Evolutionary conservation across 2,113 vertebrate species (phyloP), one percentile per base, ranked within the genome.

Genomic region (Leptobrachium leishanense): DNA sequence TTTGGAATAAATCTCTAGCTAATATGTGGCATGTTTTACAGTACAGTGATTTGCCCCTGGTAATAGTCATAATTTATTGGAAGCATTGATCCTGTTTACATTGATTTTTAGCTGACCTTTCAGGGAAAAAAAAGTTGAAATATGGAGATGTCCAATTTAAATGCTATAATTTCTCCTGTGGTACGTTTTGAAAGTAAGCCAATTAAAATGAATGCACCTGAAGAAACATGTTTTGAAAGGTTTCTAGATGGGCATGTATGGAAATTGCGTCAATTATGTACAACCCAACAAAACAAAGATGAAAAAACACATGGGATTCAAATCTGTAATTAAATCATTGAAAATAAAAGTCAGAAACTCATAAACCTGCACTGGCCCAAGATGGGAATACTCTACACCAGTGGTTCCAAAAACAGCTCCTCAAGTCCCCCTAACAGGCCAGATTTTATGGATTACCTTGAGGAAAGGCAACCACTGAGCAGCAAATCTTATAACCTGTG

Each of bases 31-130:
- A 44, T 72, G 54, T 82, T 79, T 68, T 75, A 54, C 54, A 82
- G 12, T 1, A 77, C 68, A 0, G 0, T 81, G 83, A 81, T 82
- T 5, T 1, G 71, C 79, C 73, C 0, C 0, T 8, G 63, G 62
- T 83, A 76, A 81, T 77, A 77, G 83, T 85, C 83, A 76, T 82
- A 78, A 44, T 53, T 13, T 67, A 87, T 84, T 82, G 2, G 59
- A 63, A 73, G 79, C 82, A 88, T 86, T 83, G 84, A 87, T 87
- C 72, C 83, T 83, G 20, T 68, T 86, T 83, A 72, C 50, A 84
- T 87, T 85, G 85, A 88, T 86, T 84, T 54, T 82, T 79, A 55
- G 53, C 77, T 86, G 86, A 85, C 85, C 85, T 88, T 86, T 82
- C 85, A 68, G 20, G 46, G 46, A 59, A 59, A 59, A 59, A 59